Base-by-base conservation (phyloP, 2,888 invertebrate genomes). In the Aquatica leii region DNA sequence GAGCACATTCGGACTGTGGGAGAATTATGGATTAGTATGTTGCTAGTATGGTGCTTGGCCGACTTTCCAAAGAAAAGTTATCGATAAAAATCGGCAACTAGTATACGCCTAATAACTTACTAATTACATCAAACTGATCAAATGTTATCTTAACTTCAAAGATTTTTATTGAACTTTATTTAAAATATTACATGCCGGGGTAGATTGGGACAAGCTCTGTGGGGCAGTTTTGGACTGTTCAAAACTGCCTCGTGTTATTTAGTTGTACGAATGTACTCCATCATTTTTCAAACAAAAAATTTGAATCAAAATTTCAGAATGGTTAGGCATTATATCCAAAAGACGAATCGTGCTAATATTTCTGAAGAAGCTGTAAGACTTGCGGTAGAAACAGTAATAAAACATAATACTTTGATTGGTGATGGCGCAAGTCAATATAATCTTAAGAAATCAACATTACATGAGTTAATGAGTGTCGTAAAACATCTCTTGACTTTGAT, bases 261-360 rank as follows among this genome's bases (percentile, higher is more conserved):
- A 48, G 43, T 43, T 43, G 43, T 43, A 43, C 43, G 43, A 43
- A 43, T 14, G 43, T 43, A 43, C 43, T 17, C 43, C 43, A 43
- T 14, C 43, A 43, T 43, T 43, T 43, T 43, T 43, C 18, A 48
- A 18, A 48, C 48, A 48, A 48, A n/a, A n/a, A n/a, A n/a, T n/a
- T n/a, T n/a, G n/a, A n/a, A n/a, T n/a, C n/a, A 20, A 48, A 48
- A 48, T 48, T 48, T 20, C 48, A 48, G 48, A 48, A 48, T 48
- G 48, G 20, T 48, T 48, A 48, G 48, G 21, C 48, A 48, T 48
- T 48, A 48, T 48, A 48, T 48, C 20, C 17, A 48, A 12, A 48
- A 48, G 48, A 20, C 48, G 18, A 18, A 48, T 48, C 20, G 48
- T 48, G 48, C 48, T 48, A 48, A 48, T 48, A 21, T 21, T 48